These are phyloP conservation scores for Eupithecia subumbrata DNA, from an alignment of 2,888 invertebrate genomes.

Conservation along the genomic window DNA sequence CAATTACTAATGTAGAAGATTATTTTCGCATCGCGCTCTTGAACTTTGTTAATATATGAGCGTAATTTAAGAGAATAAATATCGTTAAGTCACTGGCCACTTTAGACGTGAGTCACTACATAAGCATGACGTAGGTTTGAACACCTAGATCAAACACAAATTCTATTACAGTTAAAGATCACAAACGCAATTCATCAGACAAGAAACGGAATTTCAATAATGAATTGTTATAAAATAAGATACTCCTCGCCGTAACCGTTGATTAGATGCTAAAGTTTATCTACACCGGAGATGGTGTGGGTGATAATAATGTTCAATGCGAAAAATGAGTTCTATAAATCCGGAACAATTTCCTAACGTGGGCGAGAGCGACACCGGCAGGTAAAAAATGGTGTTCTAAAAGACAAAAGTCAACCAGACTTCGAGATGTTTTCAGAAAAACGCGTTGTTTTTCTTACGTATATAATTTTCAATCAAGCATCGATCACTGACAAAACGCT, in stretches of 20 bases:
- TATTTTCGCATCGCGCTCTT: not conserved
- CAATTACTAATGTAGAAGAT: not conserved
- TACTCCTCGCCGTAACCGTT: no score
- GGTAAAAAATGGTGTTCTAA: not conserved
- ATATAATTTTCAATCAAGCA: not conserved
- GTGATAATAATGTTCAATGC: conserved; percentile 19
- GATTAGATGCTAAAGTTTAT: not conserved
- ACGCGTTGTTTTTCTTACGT: not conserved
- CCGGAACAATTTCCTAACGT: not conserved
- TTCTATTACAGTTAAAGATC: not conserved
- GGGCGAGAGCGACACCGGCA: not conserved
- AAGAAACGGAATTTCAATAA: not conserved
- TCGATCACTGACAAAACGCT: not conserved
- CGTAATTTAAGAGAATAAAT: not conserved
- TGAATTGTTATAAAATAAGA: not conserved
- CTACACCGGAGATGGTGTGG: conserved; percentile 4
- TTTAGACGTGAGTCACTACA: not conserved
- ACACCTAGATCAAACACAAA: not conserved
- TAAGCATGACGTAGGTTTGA: not conserved
- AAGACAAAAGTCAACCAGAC: not conserved
- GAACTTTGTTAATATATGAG: not conserved
- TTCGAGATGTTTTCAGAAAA: not conserved
- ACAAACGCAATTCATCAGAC: not conserved
- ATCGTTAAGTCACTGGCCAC: not conserved
- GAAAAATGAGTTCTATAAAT: conserved; percentile 13